These are phyloP conservation scores for Sternarchorhynchus goeldii DNA, from an alignment of 2,797 vertebrate species.

Conservation along the genomic window DNA sequence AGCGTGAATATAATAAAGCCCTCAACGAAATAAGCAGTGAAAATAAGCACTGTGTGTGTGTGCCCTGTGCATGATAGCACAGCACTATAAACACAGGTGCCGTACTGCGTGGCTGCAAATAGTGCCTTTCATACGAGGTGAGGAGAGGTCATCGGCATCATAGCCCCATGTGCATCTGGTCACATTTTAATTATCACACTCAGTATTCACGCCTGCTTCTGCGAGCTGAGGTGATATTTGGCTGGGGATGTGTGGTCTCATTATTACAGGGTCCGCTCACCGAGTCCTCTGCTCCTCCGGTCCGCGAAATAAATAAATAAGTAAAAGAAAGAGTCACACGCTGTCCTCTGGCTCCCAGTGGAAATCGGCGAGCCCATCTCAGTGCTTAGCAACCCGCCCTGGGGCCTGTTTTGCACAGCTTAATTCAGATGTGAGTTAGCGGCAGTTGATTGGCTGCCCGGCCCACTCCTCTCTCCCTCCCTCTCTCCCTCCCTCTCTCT, in stretches of 20 bases:
- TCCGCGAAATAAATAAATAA: conserved; percentile 41
- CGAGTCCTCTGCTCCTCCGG: conserved; percentile 47
- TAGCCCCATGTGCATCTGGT: conserved; percentile 57
- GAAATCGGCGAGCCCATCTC: conserved; percentile 73
- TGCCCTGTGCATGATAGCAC: conserved; percentile 38
- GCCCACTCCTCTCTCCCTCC: conserved; percentile 49
- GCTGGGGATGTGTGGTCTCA: conserved; percentile 60
- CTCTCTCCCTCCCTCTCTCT: neutral
- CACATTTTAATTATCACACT: conserved; percentile 69
- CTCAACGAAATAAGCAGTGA: conserved; percentile 50
- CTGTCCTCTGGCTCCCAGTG: conserved; percentile 61
- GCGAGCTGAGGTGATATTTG: conserved; percentile 63
- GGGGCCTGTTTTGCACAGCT: conserved; percentile 82
- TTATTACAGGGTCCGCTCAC: conserved; percentile 72
- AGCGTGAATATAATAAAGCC: conserved; percentile 59
- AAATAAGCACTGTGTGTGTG: conserved; percentile 47
- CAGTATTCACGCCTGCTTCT: conserved; percentile 68
- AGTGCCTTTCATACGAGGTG: conserved; percentile 60
- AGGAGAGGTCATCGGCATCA: conserved; percentile 63
- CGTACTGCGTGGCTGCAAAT: conserved; percentile 40
- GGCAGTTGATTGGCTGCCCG: conserved; percentile 72
- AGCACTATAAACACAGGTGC: conserved; percentile 43
- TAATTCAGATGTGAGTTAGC: conserved; percentile 80
- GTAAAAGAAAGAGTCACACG: conserved; percentile 39
- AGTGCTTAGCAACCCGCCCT: conserved; percentile 84